phyloP scores from a whole-genome alignment of 2,888 invertebrate species.

The Eupsilia transversa region DNA sequence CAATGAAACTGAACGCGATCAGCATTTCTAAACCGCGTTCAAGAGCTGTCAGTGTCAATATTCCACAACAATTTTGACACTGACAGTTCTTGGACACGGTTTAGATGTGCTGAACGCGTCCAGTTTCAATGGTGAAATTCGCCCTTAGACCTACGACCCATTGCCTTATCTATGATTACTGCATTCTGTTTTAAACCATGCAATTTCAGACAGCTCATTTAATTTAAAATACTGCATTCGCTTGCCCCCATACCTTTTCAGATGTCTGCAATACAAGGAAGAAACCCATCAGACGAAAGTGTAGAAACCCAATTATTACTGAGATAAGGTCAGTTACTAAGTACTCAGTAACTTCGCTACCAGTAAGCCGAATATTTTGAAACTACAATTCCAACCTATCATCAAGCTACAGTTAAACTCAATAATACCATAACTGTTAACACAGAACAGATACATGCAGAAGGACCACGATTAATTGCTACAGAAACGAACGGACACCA shows the following conservation, averaged over 20 bases:
- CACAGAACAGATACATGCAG: slow-evolving; percentile 16
- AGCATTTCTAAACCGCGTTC: too few relatives aligned
- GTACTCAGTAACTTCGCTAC: slow-evolving; percentile 48
- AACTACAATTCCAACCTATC: slow-evolving; percentile 62
- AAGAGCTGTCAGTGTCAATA: too few relatives aligned
- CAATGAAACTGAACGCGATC: too few relatives aligned
- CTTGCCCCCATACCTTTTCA: slow-evolving; percentile 38
- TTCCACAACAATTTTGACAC: too few relatives aligned
- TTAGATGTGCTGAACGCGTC: too few relatives aligned
- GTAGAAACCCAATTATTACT: slow-evolving; percentile 56
- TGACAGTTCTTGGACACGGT: too few relatives aligned
- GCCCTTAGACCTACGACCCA: slow-evolving; percentile 37
- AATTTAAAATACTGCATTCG: slow-evolving; percentile 38
- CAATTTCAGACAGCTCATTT: slow-evolving; percentile 42
- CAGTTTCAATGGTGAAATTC: too few relatives aligned
- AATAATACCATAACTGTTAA: slow-evolving; percentile 49
- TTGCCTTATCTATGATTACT: slow-evolving; percentile 39
- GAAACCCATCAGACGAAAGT: slow-evolving; percentile 45
- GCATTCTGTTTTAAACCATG: slow-evolving; percentile 36
- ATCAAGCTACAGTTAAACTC: slow-evolving; percentile 56
- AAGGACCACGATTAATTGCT: slow-evolving; percentile 1
- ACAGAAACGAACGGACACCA: neutral
- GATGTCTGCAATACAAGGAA: slow-evolving; percentile 57
- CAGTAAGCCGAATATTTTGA: slow-evolving; percentile 59
- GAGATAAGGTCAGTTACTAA: slow-evolving; percentile 61